Evolutionary conservation across 2,888 invertebrate species (phyloP).

Genomic region (Lottia gigantea): DNA sequence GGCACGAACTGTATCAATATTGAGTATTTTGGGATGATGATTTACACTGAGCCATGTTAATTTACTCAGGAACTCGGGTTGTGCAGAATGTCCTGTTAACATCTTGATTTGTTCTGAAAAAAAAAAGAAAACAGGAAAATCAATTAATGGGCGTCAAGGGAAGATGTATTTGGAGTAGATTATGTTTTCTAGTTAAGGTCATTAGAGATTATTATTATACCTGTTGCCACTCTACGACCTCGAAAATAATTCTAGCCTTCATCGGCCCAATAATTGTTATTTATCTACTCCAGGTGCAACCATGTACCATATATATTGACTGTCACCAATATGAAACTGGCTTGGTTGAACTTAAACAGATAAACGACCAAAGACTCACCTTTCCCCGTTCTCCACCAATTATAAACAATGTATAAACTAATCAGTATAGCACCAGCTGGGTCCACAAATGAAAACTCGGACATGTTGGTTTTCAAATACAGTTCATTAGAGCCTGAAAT

Average conservation of each 20-base stretch:
- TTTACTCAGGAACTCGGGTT: constrained; percentile 64
- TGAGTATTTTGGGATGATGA: constrained; percentile 56
- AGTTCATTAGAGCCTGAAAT: constrained; percentile 42
- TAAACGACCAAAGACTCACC: constrained; percentile 45
- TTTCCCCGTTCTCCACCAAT: constrained; percentile 69
- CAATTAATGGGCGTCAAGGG: too few species aligned
- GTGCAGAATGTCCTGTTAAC: constrained; percentile 64
- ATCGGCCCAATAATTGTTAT: too few species aligned
- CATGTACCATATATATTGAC: too few species aligned
- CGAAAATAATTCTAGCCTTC: too few species aligned
- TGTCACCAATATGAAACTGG: too few species aligned
- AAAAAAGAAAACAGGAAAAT: too few species aligned
- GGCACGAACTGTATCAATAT: constrained; percentile 70
- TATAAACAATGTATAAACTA: constrained; percentile 68
- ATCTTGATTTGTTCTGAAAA: constrained; percentile 62
- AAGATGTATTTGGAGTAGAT: too few species aligned
- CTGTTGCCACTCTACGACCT: too few species aligned
- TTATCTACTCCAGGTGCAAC: too few species aligned
- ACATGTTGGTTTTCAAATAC: constrained; percentile 15
- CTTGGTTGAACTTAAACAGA: neutral
- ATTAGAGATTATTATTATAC: too few species aligned
- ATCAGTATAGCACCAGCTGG: constrained; percentile 71
- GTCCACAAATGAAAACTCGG: constrained; percentile 66
- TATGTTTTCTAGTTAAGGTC: too few species aligned
- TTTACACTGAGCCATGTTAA: constrained; percentile 64